Conservation (phyloP, 1,140 invertebrate genomes). For the Drosophila arizonae region DNA sequence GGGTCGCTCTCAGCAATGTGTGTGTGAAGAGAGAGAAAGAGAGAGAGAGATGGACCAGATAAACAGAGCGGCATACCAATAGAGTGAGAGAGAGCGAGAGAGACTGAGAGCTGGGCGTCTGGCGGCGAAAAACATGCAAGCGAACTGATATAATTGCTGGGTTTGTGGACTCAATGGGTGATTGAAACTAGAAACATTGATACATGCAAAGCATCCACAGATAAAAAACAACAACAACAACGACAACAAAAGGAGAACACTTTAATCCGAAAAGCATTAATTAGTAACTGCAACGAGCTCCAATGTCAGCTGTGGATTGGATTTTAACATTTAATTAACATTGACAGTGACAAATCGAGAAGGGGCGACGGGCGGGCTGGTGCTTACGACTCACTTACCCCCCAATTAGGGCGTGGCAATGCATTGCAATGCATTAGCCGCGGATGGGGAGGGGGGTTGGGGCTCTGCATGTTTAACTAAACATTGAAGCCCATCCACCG, state of each 20-base stretch:
- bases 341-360: not conserved
- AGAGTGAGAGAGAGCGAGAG: not conserved
- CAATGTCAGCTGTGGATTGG: not conserved
- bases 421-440: no score
- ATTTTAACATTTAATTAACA: not conserved
- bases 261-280: conserved; percentile 11
- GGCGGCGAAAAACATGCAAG: conserved; percentile 4
- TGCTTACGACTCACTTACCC: no score
- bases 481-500: no score
- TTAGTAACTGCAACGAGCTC: conserved; percentile 1
- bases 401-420: no score
- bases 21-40: no score
- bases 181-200: not conserved
- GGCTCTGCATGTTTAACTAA: no score
- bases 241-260: not conserved
- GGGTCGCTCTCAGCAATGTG: no score
- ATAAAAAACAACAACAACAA: not conserved
- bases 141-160: conserved; percentile 6
- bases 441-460: no score
- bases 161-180: not conserved
- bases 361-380: no score
- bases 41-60: no score
- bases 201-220: conserved; percentile 9
- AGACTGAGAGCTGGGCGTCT: conserved; percentile 1
- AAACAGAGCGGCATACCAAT: no score